phyloP scores from a whole-genome alignment of 2,113 vertebrate species.

The Pluvianellus socialis region DNA sequence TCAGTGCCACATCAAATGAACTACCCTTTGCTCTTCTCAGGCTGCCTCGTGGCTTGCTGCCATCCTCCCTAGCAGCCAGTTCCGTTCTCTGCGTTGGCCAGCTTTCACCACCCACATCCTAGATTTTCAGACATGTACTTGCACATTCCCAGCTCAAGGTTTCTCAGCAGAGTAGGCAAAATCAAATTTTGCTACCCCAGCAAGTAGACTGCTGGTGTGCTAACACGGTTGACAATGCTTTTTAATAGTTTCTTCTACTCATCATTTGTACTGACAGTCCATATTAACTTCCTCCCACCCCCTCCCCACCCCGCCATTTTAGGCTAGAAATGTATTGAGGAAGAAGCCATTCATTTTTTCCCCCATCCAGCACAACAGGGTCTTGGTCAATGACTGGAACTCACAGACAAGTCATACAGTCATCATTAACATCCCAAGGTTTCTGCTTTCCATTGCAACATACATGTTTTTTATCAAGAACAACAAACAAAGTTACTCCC shows the following conservation, averaged over 20 bases:
- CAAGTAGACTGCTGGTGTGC: background rate
- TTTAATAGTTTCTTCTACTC: background rate
- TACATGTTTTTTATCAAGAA: background rate
- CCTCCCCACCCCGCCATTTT: accelerated
- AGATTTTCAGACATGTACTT: slow-evolving; percentile 25
- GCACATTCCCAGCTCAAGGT: slow-evolving; percentile 8
- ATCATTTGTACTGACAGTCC: background rate
- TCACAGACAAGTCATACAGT: background rate
- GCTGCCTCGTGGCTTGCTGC: background rate
- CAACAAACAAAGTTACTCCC: background rate
- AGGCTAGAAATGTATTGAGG: background rate
- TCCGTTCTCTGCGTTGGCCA: background rate
- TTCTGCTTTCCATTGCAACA: background rate
- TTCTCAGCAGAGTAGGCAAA: slow-evolving; percentile 53
- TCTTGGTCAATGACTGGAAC: background rate
- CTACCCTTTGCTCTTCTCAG: background rate
- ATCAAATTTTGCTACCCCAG: slow-evolving; percentile 5
- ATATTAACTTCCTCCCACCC: background rate
- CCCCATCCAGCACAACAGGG: background rate
- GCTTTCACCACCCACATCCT: slow-evolving; percentile 27
- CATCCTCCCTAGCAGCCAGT: background rate
- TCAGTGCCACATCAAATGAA: background rate
- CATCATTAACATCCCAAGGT: background rate
- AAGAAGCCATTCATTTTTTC: background rate
- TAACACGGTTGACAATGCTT: background rate